Percentiles rank a stretch among this genome's conserved stretches.
These are phyloP conservation scores for Gila robusta DNA, from an alignment of 2,797 vertebrate species.

Conservation along the genomic window DNA sequence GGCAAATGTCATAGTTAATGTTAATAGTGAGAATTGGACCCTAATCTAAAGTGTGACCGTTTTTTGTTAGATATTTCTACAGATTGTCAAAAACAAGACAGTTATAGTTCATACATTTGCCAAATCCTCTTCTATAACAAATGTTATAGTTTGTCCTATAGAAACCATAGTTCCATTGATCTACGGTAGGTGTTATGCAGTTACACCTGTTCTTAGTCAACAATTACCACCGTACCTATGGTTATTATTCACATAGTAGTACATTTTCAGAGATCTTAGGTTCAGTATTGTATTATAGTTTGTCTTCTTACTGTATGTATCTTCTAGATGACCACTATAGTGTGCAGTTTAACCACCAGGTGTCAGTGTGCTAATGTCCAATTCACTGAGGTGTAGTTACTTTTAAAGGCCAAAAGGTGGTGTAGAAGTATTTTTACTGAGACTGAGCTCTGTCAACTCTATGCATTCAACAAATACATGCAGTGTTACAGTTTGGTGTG, in stretches of 20 bases:
- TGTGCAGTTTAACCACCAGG: constrained; percentile 22
- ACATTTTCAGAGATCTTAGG: neutral
- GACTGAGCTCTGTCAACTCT: neutral
- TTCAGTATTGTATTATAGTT: neutral
- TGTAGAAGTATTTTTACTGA: constrained; percentile 4
- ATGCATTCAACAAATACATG: neutral
- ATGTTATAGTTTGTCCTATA: neutral
- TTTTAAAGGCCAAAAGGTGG: constrained; percentile 16
- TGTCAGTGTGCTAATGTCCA: constrained; percentile 33
- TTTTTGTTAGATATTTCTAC: too few species aligned
- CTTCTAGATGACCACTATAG: neutral
- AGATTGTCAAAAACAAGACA: too few species aligned
- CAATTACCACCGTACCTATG: neutral
- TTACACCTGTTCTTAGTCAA: neutral
- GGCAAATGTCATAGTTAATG: too few species aligned
- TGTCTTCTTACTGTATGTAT: neutral
- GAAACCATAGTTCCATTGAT: neutral
- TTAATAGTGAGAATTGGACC: too few species aligned
- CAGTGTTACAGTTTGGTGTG: neutral
- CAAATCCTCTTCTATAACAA: neutral
- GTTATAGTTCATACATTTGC: neutral
- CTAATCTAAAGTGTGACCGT: too few species aligned
- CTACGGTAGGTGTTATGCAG: neutral
- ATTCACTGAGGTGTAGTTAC: constrained; percentile 22
- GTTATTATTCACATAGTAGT: neutral